Percentiles rank a stretch among this genome's conserved stretches.
These are phyloP conservation scores for Euglossa dilemma DNA, from an alignment of 1,140 invertebrate species.

Conservation along the genomic window DNA sequence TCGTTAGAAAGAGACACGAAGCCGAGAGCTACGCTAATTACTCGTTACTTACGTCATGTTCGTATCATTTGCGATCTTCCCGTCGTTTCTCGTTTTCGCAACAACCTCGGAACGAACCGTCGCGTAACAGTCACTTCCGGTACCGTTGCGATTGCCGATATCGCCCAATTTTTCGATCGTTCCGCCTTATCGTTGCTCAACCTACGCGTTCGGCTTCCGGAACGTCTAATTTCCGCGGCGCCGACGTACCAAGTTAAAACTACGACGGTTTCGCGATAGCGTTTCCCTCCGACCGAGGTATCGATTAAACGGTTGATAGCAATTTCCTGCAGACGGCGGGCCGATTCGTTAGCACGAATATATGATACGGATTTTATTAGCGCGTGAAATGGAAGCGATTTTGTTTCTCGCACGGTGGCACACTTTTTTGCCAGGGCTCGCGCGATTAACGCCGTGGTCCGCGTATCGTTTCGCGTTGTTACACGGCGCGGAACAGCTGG, in stretches of 20 bases:
- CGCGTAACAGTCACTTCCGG: too few species aligned
- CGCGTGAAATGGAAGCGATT: slow-evolving; percentile 59
- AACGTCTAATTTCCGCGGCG: not conserved
- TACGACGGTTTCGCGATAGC: not conserved
- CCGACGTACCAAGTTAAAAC: too few species aligned
- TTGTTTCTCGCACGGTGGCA: slow-evolving; percentile 42
- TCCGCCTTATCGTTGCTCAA: not conserved
- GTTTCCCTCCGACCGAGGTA: not conserved
- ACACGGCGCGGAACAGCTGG: slow-evolving; percentile 60
- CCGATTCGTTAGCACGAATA: slow-evolving; percentile 48
- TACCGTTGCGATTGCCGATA: too few species aligned
- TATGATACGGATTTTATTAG: slow-evolving; percentile 52
- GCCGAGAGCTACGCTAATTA: too few species aligned
- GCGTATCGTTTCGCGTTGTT: slow-evolving; percentile 59
- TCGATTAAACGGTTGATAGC: slow-evolving; percentile 39
- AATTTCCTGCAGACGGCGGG: slow-evolving; percentile 33
- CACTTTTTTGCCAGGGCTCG: slow-evolving; percentile 43
- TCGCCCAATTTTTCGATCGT: too few species aligned
- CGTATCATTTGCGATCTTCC: too few species aligned
- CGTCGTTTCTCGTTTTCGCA: too few species aligned
- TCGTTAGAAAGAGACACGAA: too few species aligned
- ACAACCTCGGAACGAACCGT: too few species aligned
- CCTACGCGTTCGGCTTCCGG: too few species aligned
- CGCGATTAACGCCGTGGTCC: slow-evolving; percentile 37
- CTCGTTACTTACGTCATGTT: too few species aligned